Evolutionary conservation across 2,797 vertebrate species (phyloP).

Genomic region (Acanthiza pusilla): DNA sequence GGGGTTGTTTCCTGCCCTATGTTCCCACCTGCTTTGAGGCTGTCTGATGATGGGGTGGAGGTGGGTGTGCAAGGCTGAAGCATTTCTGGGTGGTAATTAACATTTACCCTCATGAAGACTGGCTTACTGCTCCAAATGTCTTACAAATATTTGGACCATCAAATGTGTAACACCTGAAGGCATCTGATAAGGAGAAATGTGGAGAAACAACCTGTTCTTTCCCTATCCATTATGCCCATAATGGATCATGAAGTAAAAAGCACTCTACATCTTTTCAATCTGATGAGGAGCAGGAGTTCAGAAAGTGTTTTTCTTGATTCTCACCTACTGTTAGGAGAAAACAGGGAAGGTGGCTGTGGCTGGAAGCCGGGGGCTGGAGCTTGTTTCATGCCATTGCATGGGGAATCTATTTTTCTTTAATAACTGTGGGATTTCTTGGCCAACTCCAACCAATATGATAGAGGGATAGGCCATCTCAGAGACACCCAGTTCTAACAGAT

Average conservation of each 20-base stretch:
- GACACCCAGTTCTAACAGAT: accelerated
- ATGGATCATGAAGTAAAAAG: background rate
- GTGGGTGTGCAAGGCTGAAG: background rate
- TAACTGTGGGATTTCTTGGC: background rate
- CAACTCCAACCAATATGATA: background rate
- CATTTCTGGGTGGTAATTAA: background rate
- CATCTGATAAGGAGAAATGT: background rate
- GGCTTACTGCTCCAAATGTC: background rate
- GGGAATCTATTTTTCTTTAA: background rate
- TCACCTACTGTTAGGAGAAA: background rate
- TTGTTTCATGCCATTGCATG: background rate
- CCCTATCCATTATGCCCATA: background rate
- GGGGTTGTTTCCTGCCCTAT: background rate
- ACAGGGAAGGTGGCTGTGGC: background rate
- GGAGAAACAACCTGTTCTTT: background rate
- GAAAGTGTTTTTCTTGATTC: background rate
- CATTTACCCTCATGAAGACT: background rate
- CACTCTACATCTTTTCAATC: background rate
- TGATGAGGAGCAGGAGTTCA: background rate
- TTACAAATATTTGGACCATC: background rate
- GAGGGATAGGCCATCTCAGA: background rate
- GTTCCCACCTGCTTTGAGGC: background rate
- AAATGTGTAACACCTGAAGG: background rate
- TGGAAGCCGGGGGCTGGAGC: background rate
- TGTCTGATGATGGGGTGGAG: background rate